Conservation (phyloP, 2,113 vertebrate species). For the Pelobates fuscus region DNA sequence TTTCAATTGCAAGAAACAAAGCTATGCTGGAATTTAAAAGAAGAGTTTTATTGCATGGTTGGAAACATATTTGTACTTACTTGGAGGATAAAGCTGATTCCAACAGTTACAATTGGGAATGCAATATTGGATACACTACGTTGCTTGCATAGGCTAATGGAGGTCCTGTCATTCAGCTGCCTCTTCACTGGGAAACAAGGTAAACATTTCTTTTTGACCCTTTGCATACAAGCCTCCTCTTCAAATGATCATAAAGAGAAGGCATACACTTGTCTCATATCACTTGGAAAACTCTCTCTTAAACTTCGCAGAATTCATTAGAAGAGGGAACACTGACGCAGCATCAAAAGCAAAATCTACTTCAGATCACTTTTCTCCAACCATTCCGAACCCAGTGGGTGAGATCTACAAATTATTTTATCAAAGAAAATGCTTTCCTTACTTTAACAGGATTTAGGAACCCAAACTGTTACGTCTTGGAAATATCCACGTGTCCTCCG, state of each 20-base stretch:
- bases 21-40: slow-evolving; percentile 13
- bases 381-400: slow-evolving; percentile 74
- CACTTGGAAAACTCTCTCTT: slow-evolving; percentile 62
- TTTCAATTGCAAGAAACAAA: too few relatives aligned
- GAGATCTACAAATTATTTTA: slow-evolving; percentile 66
- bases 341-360: slow-evolving; percentile 33
- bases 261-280: slow-evolving; percentile 71
- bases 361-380: slow-evolving; percentile 62
- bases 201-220: slow-evolving; percentile 86
- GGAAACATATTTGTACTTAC: slow-evolving; percentile 77
- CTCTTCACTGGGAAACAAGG: slow-evolving; percentile 81
- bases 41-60: slow-evolving; percentile 61
- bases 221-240: slow-evolving; percentile 79
- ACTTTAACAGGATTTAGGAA: slow-evolving; percentile 68
- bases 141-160: slow-evolving; percentile 91
- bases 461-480: slow-evolving; percentile 53
- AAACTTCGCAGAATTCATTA: slow-evolving; percentile 59
- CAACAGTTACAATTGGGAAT: slow-evolving; percentile 90
- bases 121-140: slow-evolving; percentile 76
- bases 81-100: slow-evolving; percentile 77
- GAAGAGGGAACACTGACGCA: slow-evolving; percentile 54
- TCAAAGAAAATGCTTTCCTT: slow-evolving; percentile 79
- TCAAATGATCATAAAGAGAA: slow-evolving; percentile 85
- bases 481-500: slow-evolving; percentile 55
- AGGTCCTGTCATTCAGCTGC: slow-evolving; percentile 90